Evolutionary conservation across 2,888 invertebrate genomes (phyloP), one percentile per base, ranked within the genome.

Genomic region (Apotomis turbidana): DNA sequence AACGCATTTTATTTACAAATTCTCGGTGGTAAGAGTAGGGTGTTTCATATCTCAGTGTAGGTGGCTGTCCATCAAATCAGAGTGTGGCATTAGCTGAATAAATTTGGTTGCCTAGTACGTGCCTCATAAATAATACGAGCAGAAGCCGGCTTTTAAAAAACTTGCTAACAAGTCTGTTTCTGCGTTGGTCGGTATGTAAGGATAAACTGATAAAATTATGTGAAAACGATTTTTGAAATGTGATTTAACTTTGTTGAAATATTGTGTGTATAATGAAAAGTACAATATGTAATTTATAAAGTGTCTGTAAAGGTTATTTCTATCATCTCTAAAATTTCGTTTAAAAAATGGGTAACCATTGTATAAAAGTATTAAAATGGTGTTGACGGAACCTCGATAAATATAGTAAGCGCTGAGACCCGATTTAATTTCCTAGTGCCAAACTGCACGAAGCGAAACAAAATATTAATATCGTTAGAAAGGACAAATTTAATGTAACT

Each of bases 1-100:
- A 46, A 68, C 63, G 72, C 72, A 72, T 72, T 72, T 72, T 68
- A 51, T 71, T 68, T 52, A 68, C 63, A 57, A 63, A 63, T 57
- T 71, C 58, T 63, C 68, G 46, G 54, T 71, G 71, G 72, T 63
- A 59, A 72, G 52, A 72, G 44, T 54, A 59, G 52, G 38, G 59
- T 66, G 68, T 59, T 51, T 57, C 68, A 67, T 67, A 71, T 63
- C 67, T 61, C 57, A 36, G 13, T 46, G 27, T 71, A 52, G 68
- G 72, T 57, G 68, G 63, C 72, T 57, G 68, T 72, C 68, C 63
- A 68, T 46, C 63, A 72, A 72, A 68, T 52, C 57, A 49, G 13
- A 58, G 27, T 44, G 8, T 9, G 3, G 41, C 12, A 52, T 66
- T 66, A 46, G 15, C n/a, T 13, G 9, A 27, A 36, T 49, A 62